phyloP scores from a whole-genome alignment of 2,888 invertebrate genomes.

The Scaptomyza polygonia region DNA sequence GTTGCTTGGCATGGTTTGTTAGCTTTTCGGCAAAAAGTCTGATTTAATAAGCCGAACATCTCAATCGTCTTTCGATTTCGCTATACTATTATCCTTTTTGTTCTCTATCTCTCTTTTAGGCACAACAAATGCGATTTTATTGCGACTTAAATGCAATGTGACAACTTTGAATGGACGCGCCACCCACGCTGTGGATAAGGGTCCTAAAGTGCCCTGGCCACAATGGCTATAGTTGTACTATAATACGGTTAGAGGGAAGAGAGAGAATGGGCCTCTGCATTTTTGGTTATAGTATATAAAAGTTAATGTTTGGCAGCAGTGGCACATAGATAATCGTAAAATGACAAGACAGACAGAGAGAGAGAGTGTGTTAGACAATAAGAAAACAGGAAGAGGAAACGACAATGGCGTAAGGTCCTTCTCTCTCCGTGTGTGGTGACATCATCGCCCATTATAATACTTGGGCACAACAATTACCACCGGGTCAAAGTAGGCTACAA shows the following conservation, averaged over 20 bases:
- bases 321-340: conserved; percentile 66
- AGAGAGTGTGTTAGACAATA: conserved; percentile 60
- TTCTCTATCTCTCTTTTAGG: conserved; percentile 49
- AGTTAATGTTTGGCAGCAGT: conserved; percentile 20
- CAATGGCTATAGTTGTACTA: conserved; percentile 64
- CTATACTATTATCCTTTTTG: conserved; percentile 57
- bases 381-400: conserved; percentile 76
- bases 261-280: neutral
- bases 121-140: conserved; percentile 75
- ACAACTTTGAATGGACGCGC: conserved; percentile 58
- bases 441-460: conserved; percentile 72
- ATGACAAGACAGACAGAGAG: conserved; percentile 52
- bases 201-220: conserved; percentile 75
- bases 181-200: conserved; percentile 58
- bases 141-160: conserved; percentile 64
- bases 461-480: conserved; percentile 70
- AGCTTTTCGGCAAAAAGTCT: conserved; percentile 58
- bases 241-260: neutral
- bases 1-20: conserved; percentile 48
- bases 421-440: conserved; percentile 65
- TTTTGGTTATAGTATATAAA: too few species aligned
- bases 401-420: conserved; percentile 61
- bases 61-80: conserved; percentile 57
- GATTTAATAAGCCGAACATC: conserved; percentile 68
- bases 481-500: conserved; percentile 31